Evolutionary conservation across 2,113 vertebrate genomes (phyloP).

Genomic region (Eulemur macaco): DNA sequence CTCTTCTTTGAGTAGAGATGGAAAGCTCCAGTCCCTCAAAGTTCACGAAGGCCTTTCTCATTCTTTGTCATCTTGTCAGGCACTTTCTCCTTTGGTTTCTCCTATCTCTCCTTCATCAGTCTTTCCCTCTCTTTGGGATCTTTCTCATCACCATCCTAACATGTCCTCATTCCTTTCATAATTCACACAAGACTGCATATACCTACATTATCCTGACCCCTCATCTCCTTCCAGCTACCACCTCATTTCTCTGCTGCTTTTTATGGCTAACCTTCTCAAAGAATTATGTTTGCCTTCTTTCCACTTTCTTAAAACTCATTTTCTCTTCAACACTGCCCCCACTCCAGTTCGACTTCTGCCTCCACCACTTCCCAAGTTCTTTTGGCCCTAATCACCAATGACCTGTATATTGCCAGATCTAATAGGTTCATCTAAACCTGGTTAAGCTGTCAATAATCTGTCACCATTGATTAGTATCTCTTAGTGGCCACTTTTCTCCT

Average conservation of each 20-base stretch:
- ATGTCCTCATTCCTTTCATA: not conserved
- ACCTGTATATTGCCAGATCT: not conserved
- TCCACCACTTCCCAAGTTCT: not conserved
- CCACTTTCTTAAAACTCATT: not conserved
- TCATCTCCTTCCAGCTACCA: not conserved
- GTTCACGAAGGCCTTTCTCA: not conserved
- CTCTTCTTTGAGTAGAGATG: not conserved
- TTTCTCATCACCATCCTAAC: not conserved
- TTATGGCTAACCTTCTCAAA: not conserved
- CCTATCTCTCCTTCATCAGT: not conserved
- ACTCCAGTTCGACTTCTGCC: not conserved
- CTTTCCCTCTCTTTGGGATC: not conserved
- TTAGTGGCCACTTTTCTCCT: not conserved
- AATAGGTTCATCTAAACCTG: not conserved
- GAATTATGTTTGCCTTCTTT: not conserved
- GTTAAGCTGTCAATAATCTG: not conserved
- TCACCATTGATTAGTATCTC: not conserved
- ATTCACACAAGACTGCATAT: not conserved
- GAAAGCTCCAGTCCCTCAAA: not conserved
- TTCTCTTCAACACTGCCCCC: not conserved
- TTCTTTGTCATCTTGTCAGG: not conserved
- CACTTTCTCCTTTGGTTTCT: not conserved
- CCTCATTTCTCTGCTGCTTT: not conserved
- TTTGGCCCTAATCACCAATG: not conserved
- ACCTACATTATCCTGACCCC: not conserved